A percentile compares a stretch with the other conserved stretches of the same genome.
These are phyloP conservation scores for Petrocephalus zakoni DNA, from an alignment of 2,113 vertebrate species.

Conservation along the genomic window DNA sequence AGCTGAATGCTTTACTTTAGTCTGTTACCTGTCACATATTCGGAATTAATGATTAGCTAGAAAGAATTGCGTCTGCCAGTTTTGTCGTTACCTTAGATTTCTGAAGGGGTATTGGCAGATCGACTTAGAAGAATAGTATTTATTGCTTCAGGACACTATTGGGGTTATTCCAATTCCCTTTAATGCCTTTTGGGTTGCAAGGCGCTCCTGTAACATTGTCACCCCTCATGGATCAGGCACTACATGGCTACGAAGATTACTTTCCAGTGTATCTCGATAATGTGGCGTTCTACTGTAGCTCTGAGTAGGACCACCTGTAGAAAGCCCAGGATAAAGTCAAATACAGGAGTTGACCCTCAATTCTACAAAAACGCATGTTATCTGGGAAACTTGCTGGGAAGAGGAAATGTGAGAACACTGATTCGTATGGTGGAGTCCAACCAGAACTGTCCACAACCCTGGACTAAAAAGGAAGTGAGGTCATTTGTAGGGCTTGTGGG, in stretches of 20 bases:
- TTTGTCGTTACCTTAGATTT: background rate
- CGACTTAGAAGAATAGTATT: background rate
- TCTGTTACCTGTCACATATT: background rate
- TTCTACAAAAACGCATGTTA: background rate
- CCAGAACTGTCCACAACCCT: background rate
- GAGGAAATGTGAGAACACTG: background rate
- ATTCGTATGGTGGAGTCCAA: background rate
- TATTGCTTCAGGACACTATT: background rate
- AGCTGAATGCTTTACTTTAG: background rate
- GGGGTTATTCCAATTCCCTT: background rate
- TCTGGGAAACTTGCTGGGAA: background rate
- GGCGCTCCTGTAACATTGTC: background rate
- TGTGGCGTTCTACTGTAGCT: background rate
- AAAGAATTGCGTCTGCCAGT: background rate
- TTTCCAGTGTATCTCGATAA: background rate
- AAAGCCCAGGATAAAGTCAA: background rate
- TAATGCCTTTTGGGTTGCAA: background rate
- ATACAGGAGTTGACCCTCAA: background rate
- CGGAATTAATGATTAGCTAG: background rate
- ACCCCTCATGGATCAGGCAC: too few species aligned
- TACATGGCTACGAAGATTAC: background rate
- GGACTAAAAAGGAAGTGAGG: background rate
- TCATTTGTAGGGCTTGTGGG: background rate
- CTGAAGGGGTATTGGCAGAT: background rate
- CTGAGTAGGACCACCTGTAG: background rate